Conservation (phyloP, 2,797 vertebrate genomes). For the Telmatherina bonti region DNA sequence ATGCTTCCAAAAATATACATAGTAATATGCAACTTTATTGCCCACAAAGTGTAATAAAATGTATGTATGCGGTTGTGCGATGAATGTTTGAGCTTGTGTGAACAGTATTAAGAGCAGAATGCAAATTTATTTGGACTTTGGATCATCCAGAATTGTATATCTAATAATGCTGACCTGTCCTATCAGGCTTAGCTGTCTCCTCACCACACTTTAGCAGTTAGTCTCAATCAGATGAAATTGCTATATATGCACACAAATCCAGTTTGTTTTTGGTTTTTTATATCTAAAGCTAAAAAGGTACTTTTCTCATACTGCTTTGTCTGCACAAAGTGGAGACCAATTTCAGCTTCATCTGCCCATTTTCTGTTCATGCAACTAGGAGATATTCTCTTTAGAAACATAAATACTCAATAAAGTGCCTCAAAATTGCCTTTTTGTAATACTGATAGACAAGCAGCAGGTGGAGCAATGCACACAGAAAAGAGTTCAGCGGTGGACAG, state of each 20-base stretch:
- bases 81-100: neutral
- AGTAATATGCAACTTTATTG: neutral
- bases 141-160: neutral
- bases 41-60: neutral
- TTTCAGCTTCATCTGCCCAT: neutral
- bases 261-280: no score
- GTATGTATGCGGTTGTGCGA: no score
- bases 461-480: slow-evolving; percentile 45
- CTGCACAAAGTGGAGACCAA: neutral
- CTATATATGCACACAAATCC: no score
- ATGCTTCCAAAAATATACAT: neutral
- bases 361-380: neutral
- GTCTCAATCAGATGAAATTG: neutral
- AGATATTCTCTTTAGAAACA: neutral
- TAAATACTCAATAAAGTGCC: slow-evolving; percentile 3
- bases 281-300: neutral
- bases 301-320: neutral
- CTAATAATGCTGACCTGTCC: neutral
- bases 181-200: slow-evolving; percentile 8
- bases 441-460: slow-evolving; percentile 53
- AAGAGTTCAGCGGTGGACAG: neutral
- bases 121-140: neutral
- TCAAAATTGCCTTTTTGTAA: slow-evolving; percentile 3
- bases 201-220: neutral
- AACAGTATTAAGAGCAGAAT: neutral